Conservation (phyloP, 2,888 invertebrate genomes). For the Cosmia pyralina region DNA sequence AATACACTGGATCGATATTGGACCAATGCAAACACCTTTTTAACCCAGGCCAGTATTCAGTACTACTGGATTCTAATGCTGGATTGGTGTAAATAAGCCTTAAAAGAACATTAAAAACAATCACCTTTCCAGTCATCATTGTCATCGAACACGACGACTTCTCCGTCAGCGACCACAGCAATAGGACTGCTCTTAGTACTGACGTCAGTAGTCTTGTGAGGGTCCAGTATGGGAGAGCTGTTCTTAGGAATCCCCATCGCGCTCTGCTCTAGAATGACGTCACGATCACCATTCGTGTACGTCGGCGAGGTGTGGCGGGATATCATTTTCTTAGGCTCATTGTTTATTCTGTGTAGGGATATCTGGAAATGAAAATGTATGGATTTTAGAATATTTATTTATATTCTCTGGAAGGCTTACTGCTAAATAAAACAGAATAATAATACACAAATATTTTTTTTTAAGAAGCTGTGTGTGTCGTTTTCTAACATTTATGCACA, state of each 20-base stretch:
- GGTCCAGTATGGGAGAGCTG: slow-evolving; percentile 87
- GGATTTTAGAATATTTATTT: too few species aligned
- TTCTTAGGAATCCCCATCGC: slow-evolving; percentile 87
- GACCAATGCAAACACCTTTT: background rate
- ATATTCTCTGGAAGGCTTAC: too few species aligned
- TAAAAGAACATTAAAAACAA: slow-evolving; percentile 22
- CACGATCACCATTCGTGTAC: slow-evolving; percentile 86
- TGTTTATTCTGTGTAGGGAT: slow-evolving; percentile 86
- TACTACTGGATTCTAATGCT: background rate
- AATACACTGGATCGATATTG: background rate
- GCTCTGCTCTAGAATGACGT: slow-evolving; percentile 74
- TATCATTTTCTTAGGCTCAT: slow-evolving; percentile 88
- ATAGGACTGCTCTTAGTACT: slow-evolving; percentile 89
- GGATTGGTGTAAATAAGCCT: background rate
- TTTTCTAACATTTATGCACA: background rate
- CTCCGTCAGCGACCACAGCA: slow-evolving; percentile 93
- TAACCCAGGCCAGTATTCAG: background rate
- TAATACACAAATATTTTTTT: too few species aligned
- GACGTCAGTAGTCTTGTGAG: slow-evolving; percentile 84
- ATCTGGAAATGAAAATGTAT: slow-evolving; percentile 72
- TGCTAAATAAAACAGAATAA: too few species aligned
- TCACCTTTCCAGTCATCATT: slow-evolving; percentile 95
- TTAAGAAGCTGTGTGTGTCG: too few species aligned
- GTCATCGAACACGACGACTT: slow-evolving; percentile 96
- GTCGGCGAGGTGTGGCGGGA: slow-evolving; percentile 87